Conservation (phyloP, 2,797 vertebrate genomes). For the Liasis olivaceus region DNA sequence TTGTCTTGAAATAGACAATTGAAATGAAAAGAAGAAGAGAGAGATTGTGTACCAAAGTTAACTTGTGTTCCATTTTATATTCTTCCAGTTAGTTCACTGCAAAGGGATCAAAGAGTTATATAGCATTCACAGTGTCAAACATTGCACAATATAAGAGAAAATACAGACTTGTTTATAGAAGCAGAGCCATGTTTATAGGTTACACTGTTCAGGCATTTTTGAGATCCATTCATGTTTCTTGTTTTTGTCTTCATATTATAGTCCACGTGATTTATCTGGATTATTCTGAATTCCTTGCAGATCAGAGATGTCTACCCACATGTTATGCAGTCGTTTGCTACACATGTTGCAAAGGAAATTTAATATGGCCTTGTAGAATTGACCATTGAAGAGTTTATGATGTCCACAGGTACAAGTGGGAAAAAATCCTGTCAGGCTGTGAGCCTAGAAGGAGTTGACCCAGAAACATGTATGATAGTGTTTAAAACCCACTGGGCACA, state of each 20-base stretch:
- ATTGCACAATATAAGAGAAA: not conserved
- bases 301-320: slow-evolving; percentile 44
- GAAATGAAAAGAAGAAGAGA: not conserved
- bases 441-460: slow-evolving; percentile 90
- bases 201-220: not conserved
- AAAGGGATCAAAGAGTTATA: not conserved
- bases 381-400: slow-evolving; percentile 79
- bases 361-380: slow-evolving; percentile 83
- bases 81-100: not conserved
- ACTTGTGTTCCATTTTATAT: not conserved
- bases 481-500: slow-evolving; percentile 99
- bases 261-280: not conserved
- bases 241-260: not conserved
- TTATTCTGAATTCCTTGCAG: slow-evolving; percentile 58
- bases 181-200: not conserved
- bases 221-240: not conserved
- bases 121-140: not conserved
- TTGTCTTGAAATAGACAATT: not conserved
- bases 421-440: slow-evolving; percentile 80
- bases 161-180: not conserved
- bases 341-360: slow-evolving; percentile 50
- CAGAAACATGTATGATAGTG: slow-evolving; percentile 98
- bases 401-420: slow-evolving; percentile 85
- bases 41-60: not conserved
- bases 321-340: slow-evolving; percentile 56